Evolutionary conservation across 2,888 invertebrate genomes (phyloP).

Genomic region (Saturnia japonica): DNA sequence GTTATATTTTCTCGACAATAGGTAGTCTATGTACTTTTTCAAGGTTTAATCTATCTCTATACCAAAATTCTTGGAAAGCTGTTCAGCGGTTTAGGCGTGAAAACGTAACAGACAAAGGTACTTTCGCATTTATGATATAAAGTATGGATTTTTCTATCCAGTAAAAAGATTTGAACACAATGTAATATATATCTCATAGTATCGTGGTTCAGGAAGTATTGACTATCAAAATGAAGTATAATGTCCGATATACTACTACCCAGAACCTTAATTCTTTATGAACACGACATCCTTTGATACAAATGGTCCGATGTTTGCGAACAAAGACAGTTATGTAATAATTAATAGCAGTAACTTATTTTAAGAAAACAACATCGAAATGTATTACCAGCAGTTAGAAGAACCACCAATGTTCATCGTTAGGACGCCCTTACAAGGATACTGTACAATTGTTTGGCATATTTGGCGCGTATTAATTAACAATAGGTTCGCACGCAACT

Average conservation of each 20-base stretch:
- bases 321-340: constrained; percentile 7
- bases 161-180: no score
- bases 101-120: no score
- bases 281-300: constrained; percentile 8
- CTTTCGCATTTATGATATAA: no score
- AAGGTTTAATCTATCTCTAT: no score
- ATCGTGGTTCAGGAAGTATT: constrained; percentile 1
- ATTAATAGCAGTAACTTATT: constrained; percentile 12
- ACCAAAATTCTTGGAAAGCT: no score
- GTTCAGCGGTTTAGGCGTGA: no score
- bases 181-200: no score
- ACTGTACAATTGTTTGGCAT: constrained; percentile 59
- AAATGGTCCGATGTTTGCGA: constrained; percentile 5
- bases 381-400: constrained; percentile 18
- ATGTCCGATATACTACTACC: not conserved
- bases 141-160: no score
- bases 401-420: constrained; percentile 33
- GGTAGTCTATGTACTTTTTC: no score
- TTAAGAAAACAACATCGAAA: constrained; percentile 20
- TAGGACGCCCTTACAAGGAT: constrained; percentile 50
- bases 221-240: not conserved
- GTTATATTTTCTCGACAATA: no score
- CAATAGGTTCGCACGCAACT: constrained; percentile 58
- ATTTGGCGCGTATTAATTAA: constrained; percentile 66
- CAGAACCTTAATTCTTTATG: constrained; percentile 9